phyloP scores from a whole-genome alignment of 1,140 invertebrate species.

The Phymastichus coffea region DNA sequence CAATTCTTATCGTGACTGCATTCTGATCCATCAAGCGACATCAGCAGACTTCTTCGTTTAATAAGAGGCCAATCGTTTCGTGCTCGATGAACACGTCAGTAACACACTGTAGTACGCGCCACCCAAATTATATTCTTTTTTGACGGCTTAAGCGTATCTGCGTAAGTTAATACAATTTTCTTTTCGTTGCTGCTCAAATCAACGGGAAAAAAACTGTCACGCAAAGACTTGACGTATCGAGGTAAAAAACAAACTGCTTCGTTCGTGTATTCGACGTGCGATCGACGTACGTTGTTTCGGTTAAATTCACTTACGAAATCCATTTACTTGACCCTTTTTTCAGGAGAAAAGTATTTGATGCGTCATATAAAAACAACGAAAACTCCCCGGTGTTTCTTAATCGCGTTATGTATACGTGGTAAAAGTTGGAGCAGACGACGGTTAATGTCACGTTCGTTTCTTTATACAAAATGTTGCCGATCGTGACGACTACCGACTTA shows the following conservation, averaged over 20 bases:
- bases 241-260: too few relatives aligned
- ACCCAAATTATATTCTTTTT: too few relatives aligned
- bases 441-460: constrained; percentile 1
- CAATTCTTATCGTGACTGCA: neutral
- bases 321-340: neutral
- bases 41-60: neutral
- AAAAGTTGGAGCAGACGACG: neutral
- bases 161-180: too few relatives aligned
- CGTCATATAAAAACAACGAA: neutral
- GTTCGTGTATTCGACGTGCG: too few relatives aligned
- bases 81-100: constrained; percentile 24
- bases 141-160: too few relatives aligned
- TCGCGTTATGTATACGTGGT: too few relatives aligned
- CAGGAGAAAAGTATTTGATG: too few relatives aligned
- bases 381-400: constrained; percentile 5
- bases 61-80: constrained; percentile 2
- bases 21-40: constrained; percentile 21
- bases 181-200: too few relatives aligned
- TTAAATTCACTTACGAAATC: neutral
- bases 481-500: constrained; percentile 3
- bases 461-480: neutral
- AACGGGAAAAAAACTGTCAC: too few relatives aligned
- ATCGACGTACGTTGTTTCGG: too few relatives aligned
- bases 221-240: too few relatives aligned
- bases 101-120: too few relatives aligned